These are phyloP conservation scores for Gallinago paraguaiae DNA, from an alignment of 2,113 vertebrate genomes.

Conservation along the genomic window DNA sequence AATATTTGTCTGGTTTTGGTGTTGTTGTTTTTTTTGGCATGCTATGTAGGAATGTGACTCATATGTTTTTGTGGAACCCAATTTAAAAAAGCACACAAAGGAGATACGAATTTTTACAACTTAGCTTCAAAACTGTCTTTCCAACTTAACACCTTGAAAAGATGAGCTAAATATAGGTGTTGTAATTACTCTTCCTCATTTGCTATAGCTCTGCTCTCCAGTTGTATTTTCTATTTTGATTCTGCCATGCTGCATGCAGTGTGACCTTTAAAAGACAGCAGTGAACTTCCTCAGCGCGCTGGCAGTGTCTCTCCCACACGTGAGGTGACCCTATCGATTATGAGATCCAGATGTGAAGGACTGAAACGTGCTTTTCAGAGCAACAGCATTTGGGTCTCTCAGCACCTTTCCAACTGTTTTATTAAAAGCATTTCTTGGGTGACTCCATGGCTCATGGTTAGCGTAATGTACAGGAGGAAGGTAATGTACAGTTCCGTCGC, in stretches of 20 bases:
- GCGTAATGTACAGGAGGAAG: neutral
- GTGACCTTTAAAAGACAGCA: neutral
- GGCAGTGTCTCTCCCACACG: neutral
- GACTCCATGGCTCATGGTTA: neutral
- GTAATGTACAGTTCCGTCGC: neutral
- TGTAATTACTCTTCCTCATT: neutral
- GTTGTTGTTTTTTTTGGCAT: neutral
- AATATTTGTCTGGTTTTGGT: neutral
- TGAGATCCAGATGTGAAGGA: neutral
- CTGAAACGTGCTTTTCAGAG: neutral
- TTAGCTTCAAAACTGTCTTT: neutral
- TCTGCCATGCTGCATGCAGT: neutral
- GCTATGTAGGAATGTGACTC: neutral
- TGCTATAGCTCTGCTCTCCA: neutral
- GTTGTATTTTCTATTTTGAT: conserved; percentile 3
- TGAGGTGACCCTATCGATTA: neutral
- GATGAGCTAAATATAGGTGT: neutral
- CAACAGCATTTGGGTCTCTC: neutral
- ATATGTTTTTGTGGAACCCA: neutral
- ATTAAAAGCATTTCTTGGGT: neutral
- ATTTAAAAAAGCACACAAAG: neutral
- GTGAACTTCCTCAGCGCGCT: neutral
- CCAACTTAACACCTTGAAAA: neutral
- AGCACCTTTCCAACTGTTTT: neutral
- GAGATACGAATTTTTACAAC: neutral